Evolutionary conservation across 2,888 invertebrate species (phyloP).

Genomic region (Torymus auratus): DNA sequence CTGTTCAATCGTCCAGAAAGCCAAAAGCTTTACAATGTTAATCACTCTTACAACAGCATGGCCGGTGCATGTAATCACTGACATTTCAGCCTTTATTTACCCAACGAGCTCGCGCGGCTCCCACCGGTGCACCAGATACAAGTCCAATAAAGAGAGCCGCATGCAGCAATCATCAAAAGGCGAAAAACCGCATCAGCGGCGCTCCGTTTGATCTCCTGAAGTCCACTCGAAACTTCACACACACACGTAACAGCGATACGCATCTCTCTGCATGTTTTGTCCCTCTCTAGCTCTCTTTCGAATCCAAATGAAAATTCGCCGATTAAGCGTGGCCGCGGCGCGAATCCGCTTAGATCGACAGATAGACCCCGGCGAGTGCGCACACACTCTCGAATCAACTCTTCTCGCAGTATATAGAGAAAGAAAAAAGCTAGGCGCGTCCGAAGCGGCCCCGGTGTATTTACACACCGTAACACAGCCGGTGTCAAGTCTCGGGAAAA

Average conservation of each 20-base stretch:
- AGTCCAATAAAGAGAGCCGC: conserved; percentile 3
- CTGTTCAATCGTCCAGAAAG: too few relatives aligned
- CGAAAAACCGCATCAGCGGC: background rate
- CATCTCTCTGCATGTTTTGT: background rate
- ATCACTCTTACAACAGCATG: too few relatives aligned
- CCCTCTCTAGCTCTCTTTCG: background rate
- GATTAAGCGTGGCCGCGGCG: conserved; percentile 15
- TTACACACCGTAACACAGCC: too few relatives aligned
- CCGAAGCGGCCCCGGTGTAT: too few relatives aligned
- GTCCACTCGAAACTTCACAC: conserved; percentile 24
- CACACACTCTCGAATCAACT: conserved; percentile 48
- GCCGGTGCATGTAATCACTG: too few relatives aligned
- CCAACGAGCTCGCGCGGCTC: too few relatives aligned
- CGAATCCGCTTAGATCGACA: conserved; percentile 71
- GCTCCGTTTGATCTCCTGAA: background rate
- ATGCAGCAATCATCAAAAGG: conserved; percentile 40
- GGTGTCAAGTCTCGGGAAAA: conserved; percentile 67
- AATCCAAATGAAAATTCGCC: conserved; percentile 38
- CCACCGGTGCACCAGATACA: background rate
- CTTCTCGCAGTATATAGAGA: conserved; percentile 2
- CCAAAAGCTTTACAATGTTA: too few relatives aligned
- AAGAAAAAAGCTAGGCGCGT: too few relatives aligned
- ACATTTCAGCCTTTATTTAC: too few relatives aligned
- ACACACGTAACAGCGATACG: background rate
- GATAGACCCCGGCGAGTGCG: conserved; percentile 63